Evolutionary conservation across 2,888 invertebrate genomes (phyloP), one percentile per base, ranked within the genome.

Genomic region (Pheosia gnoma): DNA sequence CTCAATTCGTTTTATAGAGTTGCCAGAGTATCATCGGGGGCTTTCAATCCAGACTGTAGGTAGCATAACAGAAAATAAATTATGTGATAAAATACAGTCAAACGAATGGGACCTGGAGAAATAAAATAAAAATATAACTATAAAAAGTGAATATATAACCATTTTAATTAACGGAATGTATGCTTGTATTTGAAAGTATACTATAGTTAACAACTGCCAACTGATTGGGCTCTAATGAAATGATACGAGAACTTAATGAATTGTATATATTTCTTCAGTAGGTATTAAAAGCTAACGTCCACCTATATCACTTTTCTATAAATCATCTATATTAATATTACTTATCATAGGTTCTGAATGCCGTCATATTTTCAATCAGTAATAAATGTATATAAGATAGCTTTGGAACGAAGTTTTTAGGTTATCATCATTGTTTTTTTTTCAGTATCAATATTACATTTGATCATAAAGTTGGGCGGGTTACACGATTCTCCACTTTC

Each of bases 401-500:
- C 53, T 54, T 38, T 9, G 38, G 10, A 38, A 8, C 36, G 11
- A 54, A 54, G 53, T 54, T 54, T 38, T 49, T 0, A 4, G 53
- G 38, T 54, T 37, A 54, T 37, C 11, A 38, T 54, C 38, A 11
- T 54, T 25, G 25, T 25, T 25, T 25, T 54, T 38, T 54, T 54
- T 54, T 54, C 11, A 3, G 53, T 11, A 54, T 54, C 25, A 25
- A 54, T 54, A 38, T 36, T 37, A 38, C 4, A 37, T 37, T 54
- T 36, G 53, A 54, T 54, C 4, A 38, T 38, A 54, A 54, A 54
- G 53, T 54, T 54, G 4, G 3, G 11, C 10, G 36, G 9, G 36
- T 38, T 10, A 54, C 53, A 54, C 53, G 53, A 38, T 38, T 54
- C 11, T 54, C 53, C 53, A 54, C 53, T 54, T 11, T 54, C 5